Base-by-base conservation (phyloP, 1,140 invertebrate species). In the Drosophila bocqueti region DNA sequence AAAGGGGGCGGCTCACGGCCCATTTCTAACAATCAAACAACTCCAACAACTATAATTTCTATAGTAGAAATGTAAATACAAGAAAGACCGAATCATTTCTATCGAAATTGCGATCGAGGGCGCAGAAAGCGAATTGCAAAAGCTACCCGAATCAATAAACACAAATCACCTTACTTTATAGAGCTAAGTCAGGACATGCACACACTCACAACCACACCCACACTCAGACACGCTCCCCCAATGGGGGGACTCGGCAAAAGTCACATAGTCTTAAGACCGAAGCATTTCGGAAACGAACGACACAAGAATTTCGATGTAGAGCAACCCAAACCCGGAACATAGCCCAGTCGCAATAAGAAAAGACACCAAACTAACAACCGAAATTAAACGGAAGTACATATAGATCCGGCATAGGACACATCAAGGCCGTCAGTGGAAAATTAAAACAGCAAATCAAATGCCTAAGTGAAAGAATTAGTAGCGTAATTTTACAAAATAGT, bases 401-500 rank as follows among this genome's bases (percentile, higher is more conserved):
- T 71, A 63, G 47, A 67, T 31, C 46, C 63, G 63, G 31, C 42
- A 49, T 54, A 52, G 42, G 62, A 69, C 62, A 64, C 52, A 64
- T 64, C 62, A 60, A 60, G n/a, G 66, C 66, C 66, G 40, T 59
- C 60, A 69, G 60, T 29, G 60, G 24, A 47, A 66, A 79, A 66
- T 79, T 59, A 21, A 52, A 65, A 59, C 43, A 46, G 57, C 50
- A 46, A 74, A 74, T 45, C 45, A 74, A 79, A 79, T 60, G 76
- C 62, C 52, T 31, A 65, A 63, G 31, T 52, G 57, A 79, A 50
- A 31, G 38, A 55, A 80, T 90, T 85, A 85, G 85, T 82, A 79
- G 82, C 62, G 79, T 85, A 90, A 85, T 76, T 90, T 85, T 90
- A 90, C 79, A 90, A 76, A 90, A 90, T 90, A 90, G 81, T 89